Percentiles rank a stretch among this genome's conserved stretches.
Evolutionary conservation across 2,888 invertebrate species (phyloP).

Genomic region (Copidosoma aretas): DNA sequence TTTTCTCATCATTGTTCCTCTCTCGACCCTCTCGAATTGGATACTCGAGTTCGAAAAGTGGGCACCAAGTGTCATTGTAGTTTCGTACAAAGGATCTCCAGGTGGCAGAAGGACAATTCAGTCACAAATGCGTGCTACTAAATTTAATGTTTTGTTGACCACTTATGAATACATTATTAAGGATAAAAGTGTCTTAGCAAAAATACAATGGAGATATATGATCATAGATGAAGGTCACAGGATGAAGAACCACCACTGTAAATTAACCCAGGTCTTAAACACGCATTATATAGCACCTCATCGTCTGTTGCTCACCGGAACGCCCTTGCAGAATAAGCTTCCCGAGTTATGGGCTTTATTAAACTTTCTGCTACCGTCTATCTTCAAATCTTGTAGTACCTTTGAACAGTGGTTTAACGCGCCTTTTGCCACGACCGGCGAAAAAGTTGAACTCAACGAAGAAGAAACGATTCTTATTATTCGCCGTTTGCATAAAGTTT

Average conservation of each 20-base stretch:
- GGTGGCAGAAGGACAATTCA: conserved; percentile 82
- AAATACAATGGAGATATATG: conserved; percentile 99
- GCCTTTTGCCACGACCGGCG: conserved; percentile 98
- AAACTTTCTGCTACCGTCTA: conserved; percentile 97
- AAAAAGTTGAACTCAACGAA: conserved; percentile 97
- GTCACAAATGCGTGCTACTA: conserved; percentile 87
- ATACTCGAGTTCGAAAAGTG: conserved; percentile 98
- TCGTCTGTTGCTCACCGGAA: conserved; percentile 92
- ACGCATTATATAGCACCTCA: conserved; percentile 97
- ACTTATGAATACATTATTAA: conserved; percentile 99
- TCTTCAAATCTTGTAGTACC: conserved; percentile 97
- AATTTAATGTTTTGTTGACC: conserved; percentile 97
- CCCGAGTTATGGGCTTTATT: conserved; percentile 98
- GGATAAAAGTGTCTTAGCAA: conserved; percentile 94
- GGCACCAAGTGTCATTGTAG: conserved; percentile 93
- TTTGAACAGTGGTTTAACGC: conserved; percentile 99
- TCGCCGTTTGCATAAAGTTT: conserved; percentile 97
- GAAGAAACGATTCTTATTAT: conserved; percentile 99
- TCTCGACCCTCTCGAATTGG: conserved; percentile 99
- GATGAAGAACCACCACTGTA: conserved; percentile 99
- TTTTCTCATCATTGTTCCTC: conserved; percentile 96
- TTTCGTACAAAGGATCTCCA: conserved; percentile 93
- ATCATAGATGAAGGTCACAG: conserved; percentile 99
- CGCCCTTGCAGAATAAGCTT: conserved; percentile 97
- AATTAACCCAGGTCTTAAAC: conserved; percentile 95